These are phyloP conservation scores for Glyphotaelius pellucidus DNA, from an alignment of 2,888 invertebrate genomes.

Conservation along the genomic window DNA sequence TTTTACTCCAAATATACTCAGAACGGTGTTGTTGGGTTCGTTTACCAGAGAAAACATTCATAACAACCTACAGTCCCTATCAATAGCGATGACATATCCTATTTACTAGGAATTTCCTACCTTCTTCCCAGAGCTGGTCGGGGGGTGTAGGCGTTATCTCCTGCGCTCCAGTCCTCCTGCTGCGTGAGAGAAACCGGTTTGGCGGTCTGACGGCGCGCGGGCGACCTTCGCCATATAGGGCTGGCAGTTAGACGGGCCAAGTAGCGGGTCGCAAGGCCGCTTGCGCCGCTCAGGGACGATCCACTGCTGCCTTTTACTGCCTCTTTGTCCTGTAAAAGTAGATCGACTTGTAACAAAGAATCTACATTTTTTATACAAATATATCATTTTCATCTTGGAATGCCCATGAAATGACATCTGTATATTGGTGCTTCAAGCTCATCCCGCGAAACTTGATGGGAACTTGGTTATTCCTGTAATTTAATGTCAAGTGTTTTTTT, in stretches of 20 bases:
- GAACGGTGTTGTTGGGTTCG: too few species aligned
- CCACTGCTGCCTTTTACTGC: background rate
- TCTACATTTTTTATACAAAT: background rate
- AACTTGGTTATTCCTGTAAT: too few species aligned
- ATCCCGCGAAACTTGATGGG: too few species aligned
- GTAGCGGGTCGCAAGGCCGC: slow-evolving; percentile 54
- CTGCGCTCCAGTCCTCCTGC: slow-evolving; percentile 7
- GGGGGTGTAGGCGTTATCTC: slow-evolving; percentile 6
- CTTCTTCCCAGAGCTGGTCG: background rate
- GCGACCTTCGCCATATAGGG: slow-evolving; percentile 60
- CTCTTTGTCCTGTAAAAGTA: background rate
- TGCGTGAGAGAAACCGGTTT: slow-evolving; percentile 35
- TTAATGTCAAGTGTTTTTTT: too few species aligned
- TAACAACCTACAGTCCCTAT: background rate
- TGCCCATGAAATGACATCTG: too few species aligned
- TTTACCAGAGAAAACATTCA: too few species aligned
- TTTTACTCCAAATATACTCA: too few species aligned
- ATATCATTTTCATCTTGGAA: background rate
- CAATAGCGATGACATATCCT: background rate
- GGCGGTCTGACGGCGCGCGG: slow-evolving; percentile 19
- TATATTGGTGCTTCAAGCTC: too few species aligned
- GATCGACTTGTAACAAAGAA: background rate
- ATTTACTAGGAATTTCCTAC: background rate
- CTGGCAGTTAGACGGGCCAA: slow-evolving; percentile 37
- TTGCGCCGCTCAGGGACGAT: background rate